These are phyloP conservation scores for Dermochelys coriacea DNA, from an alignment of 2,797 vertebrate genomes.

Conservation along the genomic window DNA sequence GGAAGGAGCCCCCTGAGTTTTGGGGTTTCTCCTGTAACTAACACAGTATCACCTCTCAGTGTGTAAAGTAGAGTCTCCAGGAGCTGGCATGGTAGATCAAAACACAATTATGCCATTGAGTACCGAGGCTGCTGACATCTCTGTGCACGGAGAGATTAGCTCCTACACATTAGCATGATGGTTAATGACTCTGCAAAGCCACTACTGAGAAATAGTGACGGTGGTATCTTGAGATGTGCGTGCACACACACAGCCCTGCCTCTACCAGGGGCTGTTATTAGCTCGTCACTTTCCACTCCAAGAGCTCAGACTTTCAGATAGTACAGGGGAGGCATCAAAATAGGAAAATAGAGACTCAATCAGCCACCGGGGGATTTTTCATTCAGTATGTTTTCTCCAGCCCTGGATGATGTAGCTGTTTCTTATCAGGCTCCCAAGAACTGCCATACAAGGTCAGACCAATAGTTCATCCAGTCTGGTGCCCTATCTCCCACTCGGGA, in stretches of 20 bases:
- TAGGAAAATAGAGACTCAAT: not conserved
- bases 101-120: slow-evolving; percentile 8
- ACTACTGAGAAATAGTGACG: not conserved
- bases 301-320: slow-evolving; percentile 6
- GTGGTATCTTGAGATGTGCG: fast-evolving
- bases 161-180: not conserved
- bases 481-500: not conserved
- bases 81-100: slow-evolving; percentile 25
- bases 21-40: not conserved
- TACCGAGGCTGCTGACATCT: not conserved
- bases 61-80: not conserved
- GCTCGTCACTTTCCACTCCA: not conserved
- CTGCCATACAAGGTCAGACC: not conserved
- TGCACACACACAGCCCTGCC: not conserved
- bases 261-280: slow-evolving; percentile 13
- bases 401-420: not conserved
- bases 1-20: fast-evolving
- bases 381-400: fast-evolving
- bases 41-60: slow-evolving; percentile 27
- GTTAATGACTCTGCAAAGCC: not conserved
- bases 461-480: not conserved
- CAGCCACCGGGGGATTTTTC: fast-evolving
- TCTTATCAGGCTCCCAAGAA: not conserved
- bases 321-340: not conserved
- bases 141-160: not conserved